phyloP scores from a whole-genome alignment of 2,888 invertebrate genomes.

The Tiliacea aurago region DNA sequence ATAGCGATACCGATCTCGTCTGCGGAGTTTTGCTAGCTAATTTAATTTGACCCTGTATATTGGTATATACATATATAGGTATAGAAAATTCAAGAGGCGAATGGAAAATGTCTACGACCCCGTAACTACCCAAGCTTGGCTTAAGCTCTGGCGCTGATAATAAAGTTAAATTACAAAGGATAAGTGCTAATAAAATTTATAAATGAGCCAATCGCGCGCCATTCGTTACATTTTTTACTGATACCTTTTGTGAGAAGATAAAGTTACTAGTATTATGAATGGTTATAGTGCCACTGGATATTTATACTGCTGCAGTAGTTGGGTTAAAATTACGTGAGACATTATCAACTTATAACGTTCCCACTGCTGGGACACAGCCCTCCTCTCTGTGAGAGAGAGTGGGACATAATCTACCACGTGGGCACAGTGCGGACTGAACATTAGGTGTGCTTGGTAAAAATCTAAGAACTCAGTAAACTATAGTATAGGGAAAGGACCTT shows the following conservation, averaged over 20 bases:
- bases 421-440: not conserved
- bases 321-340: not conserved
- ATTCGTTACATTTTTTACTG: conserved; percentile 41
- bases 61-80: not conserved
- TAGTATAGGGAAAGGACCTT: not conserved
- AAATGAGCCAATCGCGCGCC: conserved; percentile 37
- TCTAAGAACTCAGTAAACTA: not conserved
- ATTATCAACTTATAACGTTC: not conserved
- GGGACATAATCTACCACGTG: not conserved
- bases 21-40: too few relatives aligned
- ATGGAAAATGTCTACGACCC: conserved; percentile 27
- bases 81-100: conserved; percentile 12
- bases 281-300: conserved; percentile 1
- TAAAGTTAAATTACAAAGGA: conserved; percentile 51
- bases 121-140: not conserved
- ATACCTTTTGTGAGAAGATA: conserved; percentile 29
- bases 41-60: too few relatives aligned
- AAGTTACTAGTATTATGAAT: not conserved
- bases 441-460: not conserved
- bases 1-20: too few relatives aligned
- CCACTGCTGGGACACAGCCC: not conserved
- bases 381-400: not conserved
- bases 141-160: conserved; percentile 31
- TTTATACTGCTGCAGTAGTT: not conserved
- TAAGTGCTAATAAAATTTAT: conserved; percentile 53